Evolutionary conservation across 1,140 invertebrate genomes (phyloP).

Genomic region (Dryas iulia): DNA sequence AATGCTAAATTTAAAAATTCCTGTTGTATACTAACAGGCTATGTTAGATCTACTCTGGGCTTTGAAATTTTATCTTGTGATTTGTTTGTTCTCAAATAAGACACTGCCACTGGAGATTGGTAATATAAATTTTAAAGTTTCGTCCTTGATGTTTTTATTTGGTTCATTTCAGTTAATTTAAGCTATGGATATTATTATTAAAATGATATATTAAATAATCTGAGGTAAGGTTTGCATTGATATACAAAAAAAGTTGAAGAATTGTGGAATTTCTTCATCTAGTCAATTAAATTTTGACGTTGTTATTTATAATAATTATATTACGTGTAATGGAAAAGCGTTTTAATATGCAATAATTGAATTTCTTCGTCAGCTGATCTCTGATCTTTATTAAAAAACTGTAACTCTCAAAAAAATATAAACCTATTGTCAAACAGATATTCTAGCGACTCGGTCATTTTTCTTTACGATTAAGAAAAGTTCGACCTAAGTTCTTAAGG

Average conservation of each 20-base stretch:
- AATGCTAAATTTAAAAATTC: background rate
- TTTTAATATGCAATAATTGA: background rate
- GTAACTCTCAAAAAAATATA: background rate
- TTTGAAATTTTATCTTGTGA: background rate
- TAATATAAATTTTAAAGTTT: background rate
- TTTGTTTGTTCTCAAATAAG: conserved; percentile 1
- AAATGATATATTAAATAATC: background rate
- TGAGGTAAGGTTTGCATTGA: background rate
- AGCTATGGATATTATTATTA: background rate
- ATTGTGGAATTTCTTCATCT: background rate
- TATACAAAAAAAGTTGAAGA: conserved; percentile 6
- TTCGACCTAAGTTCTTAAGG: background rate
- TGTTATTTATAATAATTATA: background rate
- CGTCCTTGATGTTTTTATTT: background rate
- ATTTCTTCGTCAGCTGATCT: background rate
- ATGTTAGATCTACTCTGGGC: background rate
- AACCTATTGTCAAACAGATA: background rate
- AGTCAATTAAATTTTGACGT: conserved; percentile 10
- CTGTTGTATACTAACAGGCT: background rate
- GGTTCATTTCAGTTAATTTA: background rate
- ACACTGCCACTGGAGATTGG: background rate
- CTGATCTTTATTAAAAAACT: too few relatives aligned
- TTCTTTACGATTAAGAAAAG: background rate
- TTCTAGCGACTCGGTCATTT: background rate
- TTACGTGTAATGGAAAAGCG: background rate